Base-by-base conservation (phyloP, 1,140 invertebrate species). In the Homarus americanus region DNA sequence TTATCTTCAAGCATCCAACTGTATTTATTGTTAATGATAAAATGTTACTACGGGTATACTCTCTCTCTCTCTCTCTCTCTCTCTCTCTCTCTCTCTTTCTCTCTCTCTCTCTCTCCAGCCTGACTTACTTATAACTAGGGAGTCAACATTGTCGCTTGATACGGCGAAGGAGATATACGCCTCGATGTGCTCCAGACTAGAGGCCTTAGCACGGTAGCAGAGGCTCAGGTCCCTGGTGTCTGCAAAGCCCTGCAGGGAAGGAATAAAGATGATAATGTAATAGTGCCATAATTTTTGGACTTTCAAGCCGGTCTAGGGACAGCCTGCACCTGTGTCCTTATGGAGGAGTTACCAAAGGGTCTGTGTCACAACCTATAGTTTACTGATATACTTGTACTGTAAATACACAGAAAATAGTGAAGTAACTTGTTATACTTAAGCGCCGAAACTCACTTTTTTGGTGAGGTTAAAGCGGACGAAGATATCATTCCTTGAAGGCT, bases 401-500 rank as follows among this genome's bases (percentile, higher is more conserved):
- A 28, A 24, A 78, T 24, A 20, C 7, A 40, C n/a, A 76, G 0
- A 76, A 9, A 76, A 0, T 7, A 38, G 41, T 2, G 28, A 38
- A 36, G 34, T 36, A 34, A 40, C n/a, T n/a, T n/a, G n/a, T n/a
- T n/a, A n/a, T n/a, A n/a, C n/a, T n/a, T n/a, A n/a, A n/a, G n/a
- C n/a, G n/a, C n/a, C n/a, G 24, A 58, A 15, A 32, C 82, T 84
- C 34, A 85, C 83, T 69, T 85, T 85, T 24, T 32, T 28, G 3
- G 69, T 24, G 15, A 85, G n/a, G 69, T 85, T 85, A 12, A 41
- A 85, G n/a, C 83, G 83, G 38, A 85, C 10, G n/a, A 72, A 53
- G 5, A 85, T 49, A 44, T 85, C 83, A 5, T 28, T 75, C 9
- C 72, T 15, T 2, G 83, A 36, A 36, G 83, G 41, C 7, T 28